phyloP scores from a whole-genome alignment of 2,797 vertebrate genomes.

The Ptychadena robeensis region DNA sequence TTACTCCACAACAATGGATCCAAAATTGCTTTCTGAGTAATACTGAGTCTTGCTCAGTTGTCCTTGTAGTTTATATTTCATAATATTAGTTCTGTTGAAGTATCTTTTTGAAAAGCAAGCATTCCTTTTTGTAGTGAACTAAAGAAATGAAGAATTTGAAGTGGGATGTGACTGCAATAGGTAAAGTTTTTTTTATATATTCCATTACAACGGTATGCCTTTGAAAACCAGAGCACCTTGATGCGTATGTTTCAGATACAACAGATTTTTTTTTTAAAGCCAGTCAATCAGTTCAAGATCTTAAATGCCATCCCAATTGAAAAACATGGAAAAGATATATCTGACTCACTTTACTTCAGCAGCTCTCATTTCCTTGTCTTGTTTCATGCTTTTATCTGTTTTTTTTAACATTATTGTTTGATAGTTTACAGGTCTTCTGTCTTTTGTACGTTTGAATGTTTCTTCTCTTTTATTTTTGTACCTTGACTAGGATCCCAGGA shows the following conservation, averaged over 20 bases:
- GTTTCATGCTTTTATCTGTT: background rate
- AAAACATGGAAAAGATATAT: slow-evolving; percentile 30
- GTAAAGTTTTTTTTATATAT: background rate
- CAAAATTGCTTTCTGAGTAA: background rate
- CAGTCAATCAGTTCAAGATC: slow-evolving; percentile 42
- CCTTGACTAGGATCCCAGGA: background rate
- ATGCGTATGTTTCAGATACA: slow-evolving; percentile 20
- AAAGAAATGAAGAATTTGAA: background rate
- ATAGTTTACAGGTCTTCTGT: slow-evolving; percentile 5
- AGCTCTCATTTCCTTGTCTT: background rate
- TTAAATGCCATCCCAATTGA: slow-evolving; percentile 23
- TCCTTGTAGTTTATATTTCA: background rate
- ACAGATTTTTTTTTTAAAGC: slow-evolving; percentile 22
- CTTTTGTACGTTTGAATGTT: background rate
- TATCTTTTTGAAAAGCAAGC: background rate
- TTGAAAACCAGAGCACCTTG: slow-evolving; percentile 28
- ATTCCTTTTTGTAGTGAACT: slow-evolving; percentile 6
- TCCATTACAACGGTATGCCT: slow-evolving; percentile 40
- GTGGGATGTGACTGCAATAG: background rate
- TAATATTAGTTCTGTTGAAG: background rate
- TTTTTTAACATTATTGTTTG: slow-evolving; percentile 20
- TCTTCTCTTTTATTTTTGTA: background rate
- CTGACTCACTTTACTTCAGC: slow-evolving; percentile 1
- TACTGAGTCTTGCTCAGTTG: background rate
- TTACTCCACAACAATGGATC: background rate